These are phyloP conservation scores for Homalodisca vitripennis DNA, from an alignment of 1,140 invertebrate species.

Conservation along the genomic window DNA sequence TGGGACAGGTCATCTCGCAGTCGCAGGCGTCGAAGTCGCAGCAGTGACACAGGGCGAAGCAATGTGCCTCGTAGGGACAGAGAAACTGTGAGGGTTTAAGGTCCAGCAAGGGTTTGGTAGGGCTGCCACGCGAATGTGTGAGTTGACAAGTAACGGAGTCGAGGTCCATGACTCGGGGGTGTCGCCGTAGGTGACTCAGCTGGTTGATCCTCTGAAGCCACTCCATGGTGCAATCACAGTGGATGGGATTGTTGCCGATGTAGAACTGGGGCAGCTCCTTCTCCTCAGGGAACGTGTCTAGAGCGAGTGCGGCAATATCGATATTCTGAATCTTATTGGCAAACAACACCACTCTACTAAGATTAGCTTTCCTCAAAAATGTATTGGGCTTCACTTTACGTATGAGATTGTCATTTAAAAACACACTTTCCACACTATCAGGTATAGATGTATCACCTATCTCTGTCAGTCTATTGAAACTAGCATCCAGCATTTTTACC, in stretches of 20 bases:
- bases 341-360: conserved; percentile 72
- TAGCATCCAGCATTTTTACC: conserved; percentile 73
- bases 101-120: conserved; percentile 62
- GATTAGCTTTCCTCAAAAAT: conserved; percentile 65
- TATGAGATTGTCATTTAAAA: conserved; percentile 75
- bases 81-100: conserved; percentile 62
- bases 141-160: conserved; percentile 47
- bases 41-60: conserved; percentile 59
- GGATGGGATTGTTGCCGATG: conserved; percentile 77
- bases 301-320: conserved; percentile 66
- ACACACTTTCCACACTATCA: conserved; percentile 68
- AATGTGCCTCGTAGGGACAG: conserved; percentile 60
- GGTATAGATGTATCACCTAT: conserved; percentile 67
- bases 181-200: conserved; percentile 57
- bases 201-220: conserved; percentile 79
- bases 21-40: conserved; percentile 62
- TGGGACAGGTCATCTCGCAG: conserved; percentile 57
- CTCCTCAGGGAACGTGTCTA: conserved; percentile 63
- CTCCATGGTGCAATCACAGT: conserved; percentile 83
- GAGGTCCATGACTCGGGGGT: conserved; percentile 50
- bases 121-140: conserved; percentile 41
- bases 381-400: conserved; percentile 66
- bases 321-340: conserved; percentile 72
- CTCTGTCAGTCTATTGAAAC: conserved; percentile 68
- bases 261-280: conserved; percentile 71